These are phyloP conservation scores for Kryptolebias ocellatus DNA, from an alignment of 2,797 vertebrate species.

Conservation along the genomic window DNA sequence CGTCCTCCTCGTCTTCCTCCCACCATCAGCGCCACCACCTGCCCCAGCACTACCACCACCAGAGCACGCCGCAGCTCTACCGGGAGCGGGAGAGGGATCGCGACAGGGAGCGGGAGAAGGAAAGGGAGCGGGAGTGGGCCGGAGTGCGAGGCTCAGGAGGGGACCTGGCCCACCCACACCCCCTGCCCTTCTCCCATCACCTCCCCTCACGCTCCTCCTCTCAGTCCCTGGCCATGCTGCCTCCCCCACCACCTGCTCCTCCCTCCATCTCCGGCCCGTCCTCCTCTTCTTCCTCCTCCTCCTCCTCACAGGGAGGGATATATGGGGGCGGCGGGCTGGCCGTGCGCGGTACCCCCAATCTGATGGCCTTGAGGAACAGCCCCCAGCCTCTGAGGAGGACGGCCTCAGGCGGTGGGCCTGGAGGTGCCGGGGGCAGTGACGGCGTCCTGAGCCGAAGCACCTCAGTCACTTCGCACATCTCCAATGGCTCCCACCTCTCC, in stretches of 20 bases:
- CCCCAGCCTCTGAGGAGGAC: conserved; percentile 91
- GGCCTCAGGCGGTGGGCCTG: conserved; percentile 86
- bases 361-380: conserved; percentile 90
- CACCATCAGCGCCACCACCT: conserved; percentile 79
- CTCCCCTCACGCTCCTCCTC: conserved; percentile 85
- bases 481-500: conserved; percentile 91
- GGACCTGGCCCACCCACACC: conserved; percentile 81
- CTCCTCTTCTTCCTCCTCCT: conserved; percentile 77
- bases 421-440: conserved; percentile 81
- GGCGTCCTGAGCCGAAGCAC: conserved; percentile 89
- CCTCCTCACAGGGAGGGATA: conserved; percentile 79
- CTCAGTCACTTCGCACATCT: conserved; percentile 92
- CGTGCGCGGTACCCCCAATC: conserved; percentile 80
- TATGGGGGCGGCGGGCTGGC: conserved; percentile 71
- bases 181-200: conserved; percentile 84
- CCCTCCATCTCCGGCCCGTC: conserved; percentile 82
- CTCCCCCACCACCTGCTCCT: conserved; percentile 81
- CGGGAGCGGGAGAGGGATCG: conserved; percentile 81
- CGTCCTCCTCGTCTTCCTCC: conserved; percentile 81
- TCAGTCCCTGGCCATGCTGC: conserved; percentile 84
- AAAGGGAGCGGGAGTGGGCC: conserved; percentile 81
- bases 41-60: conserved; percentile 83
- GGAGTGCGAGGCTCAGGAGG: conserved; percentile 72
- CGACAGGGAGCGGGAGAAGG: conserved; percentile 80
- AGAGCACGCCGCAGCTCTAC: conserved; percentile 85